Evolutionary conservation across 1,140 invertebrate species (phyloP), one percentile per base, ranked within the genome.

Genomic region (Galleria mellonella): DNA sequence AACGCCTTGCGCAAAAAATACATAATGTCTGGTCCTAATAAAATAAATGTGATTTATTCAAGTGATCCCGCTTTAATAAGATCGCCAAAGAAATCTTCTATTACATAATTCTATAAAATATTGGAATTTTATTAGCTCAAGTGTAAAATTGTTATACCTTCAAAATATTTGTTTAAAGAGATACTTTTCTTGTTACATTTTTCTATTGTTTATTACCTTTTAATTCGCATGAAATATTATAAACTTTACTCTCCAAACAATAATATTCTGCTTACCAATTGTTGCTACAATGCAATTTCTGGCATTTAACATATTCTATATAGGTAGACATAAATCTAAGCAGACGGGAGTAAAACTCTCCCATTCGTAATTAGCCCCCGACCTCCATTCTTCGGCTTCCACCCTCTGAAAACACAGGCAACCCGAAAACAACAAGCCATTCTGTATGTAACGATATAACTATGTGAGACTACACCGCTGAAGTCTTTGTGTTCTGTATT

Each of bases 41-140:
- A 63, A 59, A 67, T 72, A 69, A 51, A 41, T 39, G 52, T 58
- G 60, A 62, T 71, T 23, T 59, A 54, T 60, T 79, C 65, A 63
- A 76, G 62, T 65, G 59, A 56, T 55, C 58, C 51, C 33, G 45
- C 33, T 28, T 55, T 36, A 44, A 59, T 56, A 56, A 37, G 29
- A 6, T 28, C 45, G 52, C 38, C 6, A 23, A 23, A 23, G 17
- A 23, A 47, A 43, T 58, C 53, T 23, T 17, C 13, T 37, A 14
- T 35, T 35, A 35, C 6, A 23, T 23, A 23, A 3, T 23, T 23
- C 17, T 23, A 23, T 23, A 23, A 23, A 23, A 3, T 50, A 47
- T 38, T 36, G 33, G 50, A 56, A 50, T 46, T 23, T 23, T 23
- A 53, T 59, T 63, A 48, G 48, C 31, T 55, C 39, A 9, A 55